A percentile compares a stretch with the other conserved stretches of the same genome.
These are phyloP conservation scores for Lindbergichthys nudifrons DNA, from an alignment of 2,797 vertebrate species.

Conservation along the genomic window DNA sequence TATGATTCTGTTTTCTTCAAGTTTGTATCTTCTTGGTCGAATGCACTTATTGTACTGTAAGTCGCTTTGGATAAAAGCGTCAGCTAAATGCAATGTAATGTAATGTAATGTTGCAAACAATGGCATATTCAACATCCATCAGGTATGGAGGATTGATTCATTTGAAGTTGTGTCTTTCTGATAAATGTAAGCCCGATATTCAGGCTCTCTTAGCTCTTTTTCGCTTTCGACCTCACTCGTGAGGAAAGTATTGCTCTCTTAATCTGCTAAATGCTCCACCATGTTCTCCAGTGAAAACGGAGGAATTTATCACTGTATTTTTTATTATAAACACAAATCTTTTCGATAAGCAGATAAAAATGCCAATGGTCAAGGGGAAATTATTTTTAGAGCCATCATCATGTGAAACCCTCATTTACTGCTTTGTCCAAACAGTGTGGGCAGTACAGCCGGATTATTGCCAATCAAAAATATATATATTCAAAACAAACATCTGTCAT, in stretches of 20 bases:
- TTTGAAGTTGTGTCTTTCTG: background rate
- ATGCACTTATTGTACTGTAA: no score
- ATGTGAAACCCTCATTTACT: slow-evolving; percentile 7
- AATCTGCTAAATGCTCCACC: background rate
- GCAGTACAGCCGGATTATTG: slow-evolving; percentile 39
- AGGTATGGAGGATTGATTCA: background rate
- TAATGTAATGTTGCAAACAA: background rate
- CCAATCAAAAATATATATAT: slow-evolving; percentile 50
- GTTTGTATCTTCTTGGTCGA: no score
- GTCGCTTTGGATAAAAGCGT: no score
- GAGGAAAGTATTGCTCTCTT: background rate
- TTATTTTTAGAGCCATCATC: background rate
- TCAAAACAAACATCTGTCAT: slow-evolving; percentile 54
- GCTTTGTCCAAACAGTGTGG: slow-evolving; percentile 46
- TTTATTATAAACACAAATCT: background rate
- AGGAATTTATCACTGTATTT: background rate
- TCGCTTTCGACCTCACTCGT: background rate
- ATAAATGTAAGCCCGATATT: slow-evolving; percentile 1
- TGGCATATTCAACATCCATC: background rate
- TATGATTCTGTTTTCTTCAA: no score
- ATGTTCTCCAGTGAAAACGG: background rate
- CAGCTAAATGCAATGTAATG: no score
- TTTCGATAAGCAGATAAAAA: slow-evolving; percentile 8
- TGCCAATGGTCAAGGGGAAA: background rate
- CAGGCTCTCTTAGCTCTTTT: background rate